Base-by-base conservation (phyloP, 2,888 invertebrate genomes). In the Cephus rjabovi region DNA sequence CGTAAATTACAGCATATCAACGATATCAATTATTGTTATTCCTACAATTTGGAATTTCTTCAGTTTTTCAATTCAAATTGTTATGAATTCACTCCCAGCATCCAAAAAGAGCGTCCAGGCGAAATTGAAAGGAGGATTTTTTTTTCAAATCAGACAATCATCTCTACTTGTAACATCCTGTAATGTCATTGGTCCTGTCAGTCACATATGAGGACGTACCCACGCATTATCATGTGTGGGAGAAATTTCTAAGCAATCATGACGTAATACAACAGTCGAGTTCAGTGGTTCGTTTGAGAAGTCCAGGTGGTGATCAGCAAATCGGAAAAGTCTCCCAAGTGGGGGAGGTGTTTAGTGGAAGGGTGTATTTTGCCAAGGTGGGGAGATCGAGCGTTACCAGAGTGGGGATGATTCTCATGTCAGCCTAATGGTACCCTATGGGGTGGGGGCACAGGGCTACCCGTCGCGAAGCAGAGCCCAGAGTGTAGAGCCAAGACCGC, bases 391-490 rank as follows among this genome's bases (percentile, higher is more conserved):
- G 15, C 56, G 56, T 15, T 56, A 56, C 23, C 56, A 56, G 56
- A 23, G 56, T 56, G 56, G 56, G 56, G 56, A 56, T 56, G 56
- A 56, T 56, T 23, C 56, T 56, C 56, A 23, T 56, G 56, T 56
- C 56, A 56, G 56, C 56, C 56, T 56, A 56, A 56, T 56, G 56
- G 56, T 56, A 56, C 23, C 56, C 56, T 71, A 33, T 33, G 75
- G 69, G 77, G 35, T n/a, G 85, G 81, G 83, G 83, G 82, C 82
- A 83, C 85, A n/a, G 37, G 34, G 80, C 79, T 81, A 76, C 80
- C 82, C 84, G 84, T 85, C 81, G 85, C 83, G 85, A 86, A 76
- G 85, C 83, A 71, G 81, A 74, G 77, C 77, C 33, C 34, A 56
- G 23, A 81, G 83, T 82, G 81, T 82, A 86, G 75, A 76, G 69